A percentile compares a stretch with the other conserved stretches of the same genome.
Conservation (phyloP, 1,140 invertebrate species). For the Zaprionus africanus region DNA sequence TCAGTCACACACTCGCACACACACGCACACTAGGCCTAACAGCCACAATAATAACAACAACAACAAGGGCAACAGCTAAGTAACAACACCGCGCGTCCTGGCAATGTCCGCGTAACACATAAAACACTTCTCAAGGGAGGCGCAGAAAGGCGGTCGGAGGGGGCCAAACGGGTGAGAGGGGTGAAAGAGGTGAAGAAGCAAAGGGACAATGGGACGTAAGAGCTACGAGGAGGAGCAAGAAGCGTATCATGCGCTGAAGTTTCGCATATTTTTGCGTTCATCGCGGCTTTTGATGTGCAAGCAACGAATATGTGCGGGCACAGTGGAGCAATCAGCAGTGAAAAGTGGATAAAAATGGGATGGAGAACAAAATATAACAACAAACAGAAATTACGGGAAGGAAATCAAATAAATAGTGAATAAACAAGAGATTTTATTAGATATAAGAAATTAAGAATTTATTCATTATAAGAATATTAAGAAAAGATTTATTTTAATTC, state of each 20-base stretch:
- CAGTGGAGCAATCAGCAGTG: constrained; percentile 29
- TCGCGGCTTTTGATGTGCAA: constrained; percentile 71
- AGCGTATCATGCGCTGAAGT: constrained; percentile 51
- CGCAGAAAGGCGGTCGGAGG: neutral
- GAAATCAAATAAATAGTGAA: no score
- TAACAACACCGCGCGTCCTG: constrained; percentile 28
- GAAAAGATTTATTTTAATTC: no score
- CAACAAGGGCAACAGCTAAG: constrained; percentile 27
- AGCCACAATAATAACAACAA: constrained; percentile 16
- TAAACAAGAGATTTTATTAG: no score
- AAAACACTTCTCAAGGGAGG: constrained; percentile 60
- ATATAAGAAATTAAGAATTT: no score
- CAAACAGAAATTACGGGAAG: neutral
- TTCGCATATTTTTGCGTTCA: constrained; percentile 78
- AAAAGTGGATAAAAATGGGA: neutral
- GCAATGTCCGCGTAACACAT: constrained; percentile 72
- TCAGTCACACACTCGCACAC: constrained; percentile 6
- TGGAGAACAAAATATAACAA: neutral
- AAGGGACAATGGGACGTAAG: neutral
- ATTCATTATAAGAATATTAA: no score
- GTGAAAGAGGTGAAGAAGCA: neutral
- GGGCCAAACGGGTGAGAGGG: neutral
- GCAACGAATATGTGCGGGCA: constrained; percentile 27
- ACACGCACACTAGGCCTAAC: constrained; percentile 35
- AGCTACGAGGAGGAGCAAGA: neutral